Evolutionary conservation across 2,797 vertebrate genomes (phyloP), one percentile per base, ranked within the genome.

Genomic region (Macroramphosus scolopax): DNA sequence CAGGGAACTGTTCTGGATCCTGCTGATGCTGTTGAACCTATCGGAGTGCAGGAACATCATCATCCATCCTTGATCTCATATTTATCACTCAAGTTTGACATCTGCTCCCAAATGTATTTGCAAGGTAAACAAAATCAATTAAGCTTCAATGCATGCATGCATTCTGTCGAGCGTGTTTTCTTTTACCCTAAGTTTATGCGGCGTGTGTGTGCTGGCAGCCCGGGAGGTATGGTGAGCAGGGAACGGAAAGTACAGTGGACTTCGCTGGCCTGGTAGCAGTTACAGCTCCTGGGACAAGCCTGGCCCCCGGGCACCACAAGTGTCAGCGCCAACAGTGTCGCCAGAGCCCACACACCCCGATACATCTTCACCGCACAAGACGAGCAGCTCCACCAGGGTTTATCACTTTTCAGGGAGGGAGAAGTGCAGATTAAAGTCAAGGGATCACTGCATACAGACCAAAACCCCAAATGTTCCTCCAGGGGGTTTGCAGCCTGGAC

Each of bases 171-270:
- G 13, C 32, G 14, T 45, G 7, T 13, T 33, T 47, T 15, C 16
- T 12, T 75, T 77, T 75, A 98, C 96, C 96, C 96, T 8, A 98
- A 51, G 68, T 98, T 98, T 61, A 98, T 93, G 49, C 94, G 93
- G 30, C 89, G 91, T 65, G 93, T 94, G 0, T 91, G 81, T 13
- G 40, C 64, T 0, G 92, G 81, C 37, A 98, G 87, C 8, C 89
- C 88, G 0, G 89, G 45, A 0, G 96, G 96, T 38, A 98, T 82
- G 0, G 88, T 60, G 3, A 83, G 56, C 52, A 98, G 64, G 10
- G 95, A 95, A 12, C 95, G 91, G 58, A 98, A 98, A 15, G 96
- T 98, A 71, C 96, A 98, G 86, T 98, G 96, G 30, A 98, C 93
- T 67, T 98, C 96, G 2, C 78, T 91, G 59, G 93, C 89, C 18